phyloP scores from a whole-genome alignment of 2,888 invertebrate species.

The Metallyticus violacea region DNA sequence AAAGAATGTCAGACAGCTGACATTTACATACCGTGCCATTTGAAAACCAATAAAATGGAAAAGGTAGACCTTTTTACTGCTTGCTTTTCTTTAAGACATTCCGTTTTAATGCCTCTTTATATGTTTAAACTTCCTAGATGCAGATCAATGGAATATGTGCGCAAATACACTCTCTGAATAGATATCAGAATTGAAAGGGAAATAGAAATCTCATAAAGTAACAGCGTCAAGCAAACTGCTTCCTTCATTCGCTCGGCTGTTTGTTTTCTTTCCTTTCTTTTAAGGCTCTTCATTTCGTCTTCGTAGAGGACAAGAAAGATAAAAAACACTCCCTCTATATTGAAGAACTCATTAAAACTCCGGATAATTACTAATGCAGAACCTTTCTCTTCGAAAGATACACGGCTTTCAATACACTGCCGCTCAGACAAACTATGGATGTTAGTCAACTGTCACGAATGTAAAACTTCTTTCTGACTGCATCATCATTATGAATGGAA shows the following conservation, averaged over 20 bases:
- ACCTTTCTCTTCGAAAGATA: not conserved
- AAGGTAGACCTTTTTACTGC: not conserved
- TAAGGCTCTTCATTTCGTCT: not conserved
- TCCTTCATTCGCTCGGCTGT: not conserved
- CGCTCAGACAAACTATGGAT: not conserved
- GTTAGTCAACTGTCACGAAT: not conserved
- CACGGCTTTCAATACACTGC: not conserved
- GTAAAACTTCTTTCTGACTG: not conserved
- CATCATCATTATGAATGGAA: not conserved
- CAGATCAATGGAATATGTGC: not conserved
- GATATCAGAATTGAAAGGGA: not conserved
- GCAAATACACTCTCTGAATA: not conserved
- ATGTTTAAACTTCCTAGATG: not conserved
- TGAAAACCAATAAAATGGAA: not conserved
- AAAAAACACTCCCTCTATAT: not conserved
- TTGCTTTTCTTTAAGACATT: not conserved
- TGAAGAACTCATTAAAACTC: not conserved
- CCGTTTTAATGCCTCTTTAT: not conserved
- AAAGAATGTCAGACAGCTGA: too few relatives aligned
- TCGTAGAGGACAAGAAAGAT: not conserved
- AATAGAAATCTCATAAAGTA: not conserved
- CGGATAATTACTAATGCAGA: not conserved
- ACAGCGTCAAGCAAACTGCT: not conserved
- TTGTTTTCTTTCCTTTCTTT: not conserved
- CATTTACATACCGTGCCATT: too few relatives aligned